Evolutionary conservation across 2,797 vertebrate species (phyloP).

Genomic region (Columba guinea): DNA sequence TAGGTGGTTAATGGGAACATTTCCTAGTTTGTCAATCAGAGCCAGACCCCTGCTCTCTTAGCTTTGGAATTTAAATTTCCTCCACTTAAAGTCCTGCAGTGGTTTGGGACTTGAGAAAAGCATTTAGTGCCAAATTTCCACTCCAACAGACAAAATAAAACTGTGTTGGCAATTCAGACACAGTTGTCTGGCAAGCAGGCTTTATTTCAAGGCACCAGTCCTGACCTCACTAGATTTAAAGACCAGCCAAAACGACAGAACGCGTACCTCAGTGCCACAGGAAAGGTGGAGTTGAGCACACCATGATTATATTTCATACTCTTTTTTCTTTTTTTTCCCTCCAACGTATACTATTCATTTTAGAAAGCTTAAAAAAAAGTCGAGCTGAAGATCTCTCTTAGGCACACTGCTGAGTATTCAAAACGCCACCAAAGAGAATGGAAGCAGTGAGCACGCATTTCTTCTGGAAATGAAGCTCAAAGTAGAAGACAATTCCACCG

Average conservation of each 20-base stretch:
- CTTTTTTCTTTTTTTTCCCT: background rate
- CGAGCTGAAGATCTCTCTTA: background rate
- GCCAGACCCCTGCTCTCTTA: conserved; percentile 57
- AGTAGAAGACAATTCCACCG: background rate
- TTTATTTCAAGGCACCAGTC: conserved; percentile 66
- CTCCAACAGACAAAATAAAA: conserved; percentile 77
- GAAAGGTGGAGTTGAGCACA: conserved; percentile 37
- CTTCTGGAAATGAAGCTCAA: background rate
- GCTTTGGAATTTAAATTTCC: conserved; percentile 68
- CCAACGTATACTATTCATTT: background rate
- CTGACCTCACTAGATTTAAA: conserved; percentile 67
- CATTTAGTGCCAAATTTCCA: conserved; percentile 72
- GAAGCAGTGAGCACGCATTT: background rate
- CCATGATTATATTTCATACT: conserved; percentile 41
- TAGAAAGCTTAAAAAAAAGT: background rate
- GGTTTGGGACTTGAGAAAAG: conserved; percentile 73
- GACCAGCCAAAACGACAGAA: conserved; percentile 51
- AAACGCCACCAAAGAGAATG: background rate
- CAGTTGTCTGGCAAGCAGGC: conserved; percentile 62
- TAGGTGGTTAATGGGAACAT: conserved; percentile 69
- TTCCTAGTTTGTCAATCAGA: conserved; percentile 71
- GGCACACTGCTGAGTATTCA: background rate
- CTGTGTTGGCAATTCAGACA: conserved; percentile 67
- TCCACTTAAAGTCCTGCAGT: conserved; percentile 62
- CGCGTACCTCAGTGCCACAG: conserved; percentile 39